Percentiles rank a stretch among this genome's conserved stretches.
These are phyloP conservation scores for Dendrolimus kikuchii DNA, from an alignment of 1,140 invertebrate genomes.

Conservation along the genomic window DNA sequence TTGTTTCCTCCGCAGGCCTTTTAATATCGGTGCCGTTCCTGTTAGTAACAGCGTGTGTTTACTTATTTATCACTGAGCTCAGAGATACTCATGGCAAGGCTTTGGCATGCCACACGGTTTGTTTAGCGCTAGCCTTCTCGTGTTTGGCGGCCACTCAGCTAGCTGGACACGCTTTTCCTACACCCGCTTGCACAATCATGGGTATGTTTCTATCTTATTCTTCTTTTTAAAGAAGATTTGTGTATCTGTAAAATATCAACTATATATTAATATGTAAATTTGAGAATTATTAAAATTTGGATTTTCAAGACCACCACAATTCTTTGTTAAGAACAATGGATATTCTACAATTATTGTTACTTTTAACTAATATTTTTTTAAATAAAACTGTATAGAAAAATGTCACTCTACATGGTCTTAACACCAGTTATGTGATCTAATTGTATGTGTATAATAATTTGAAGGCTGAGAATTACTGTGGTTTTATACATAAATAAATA, in stretches of 20 bases:
- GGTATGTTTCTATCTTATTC: conserved; percentile 42
- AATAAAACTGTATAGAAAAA: too few relatives aligned
- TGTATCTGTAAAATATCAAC: neutral
- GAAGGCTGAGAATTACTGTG: too few relatives aligned
- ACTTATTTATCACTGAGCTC: conserved; percentile 67
- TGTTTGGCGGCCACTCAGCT: conserved; percentile 60
- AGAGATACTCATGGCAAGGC: conserved; percentile 73
- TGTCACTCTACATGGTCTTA: too few relatives aligned
- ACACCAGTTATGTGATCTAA: too few relatives aligned
- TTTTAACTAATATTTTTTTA: too few relatives aligned
- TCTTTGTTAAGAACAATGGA: too few relatives aligned
- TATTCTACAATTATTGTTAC: too few relatives aligned
- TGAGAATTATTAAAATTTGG: too few relatives aligned
- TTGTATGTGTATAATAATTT: too few relatives aligned
- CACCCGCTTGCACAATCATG: conserved; percentile 51
- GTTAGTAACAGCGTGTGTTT: conserved; percentile 68
- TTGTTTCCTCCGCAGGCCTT: conserved; percentile 46
- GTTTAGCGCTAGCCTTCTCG: conserved; percentile 64
- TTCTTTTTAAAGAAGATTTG: neutral
- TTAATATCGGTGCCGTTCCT: conserved; percentile 72
- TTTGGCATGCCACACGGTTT: conserved; percentile 67
- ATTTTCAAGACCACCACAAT: too few relatives aligned
- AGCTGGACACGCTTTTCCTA: conserved; percentile 41
- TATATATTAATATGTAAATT: too few relatives aligned
- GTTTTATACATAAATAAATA: too few relatives aligned